A percentile compares a stretch with the other conserved stretches of the same genome.
phyloP scores from a whole-genome alignment of 2,888 invertebrate species.

The Ophioninae sp. region DNA sequence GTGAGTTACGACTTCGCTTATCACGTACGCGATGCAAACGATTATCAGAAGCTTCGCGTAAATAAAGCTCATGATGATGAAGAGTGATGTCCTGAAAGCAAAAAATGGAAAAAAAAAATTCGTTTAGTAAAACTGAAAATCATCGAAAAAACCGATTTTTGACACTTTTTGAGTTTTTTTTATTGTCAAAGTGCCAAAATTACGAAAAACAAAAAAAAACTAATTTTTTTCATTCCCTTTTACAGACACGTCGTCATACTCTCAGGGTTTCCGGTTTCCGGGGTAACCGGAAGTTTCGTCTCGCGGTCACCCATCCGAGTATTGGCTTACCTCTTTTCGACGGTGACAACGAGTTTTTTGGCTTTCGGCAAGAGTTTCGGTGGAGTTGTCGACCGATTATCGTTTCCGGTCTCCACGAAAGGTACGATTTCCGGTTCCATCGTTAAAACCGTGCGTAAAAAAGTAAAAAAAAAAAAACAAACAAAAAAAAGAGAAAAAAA shows the following conservation, averaged over 20 bases:
- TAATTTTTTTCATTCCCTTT: neutral
- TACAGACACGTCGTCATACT: neutral
- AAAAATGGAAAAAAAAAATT: no score
- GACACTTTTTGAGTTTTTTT: neutral
- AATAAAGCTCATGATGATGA: conserved; percentile 97
- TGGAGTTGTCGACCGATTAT: conserved; percentile 53
- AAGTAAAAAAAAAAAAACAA: neutral
- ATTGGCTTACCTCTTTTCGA: conserved; percentile 72
- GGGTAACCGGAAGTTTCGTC: neutral
- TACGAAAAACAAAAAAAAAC: neutral
- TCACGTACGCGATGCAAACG: conserved; percentile 95
- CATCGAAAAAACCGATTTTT: neutral
- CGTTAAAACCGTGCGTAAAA: conserved; percentile 3
- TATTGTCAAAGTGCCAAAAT: neutral
- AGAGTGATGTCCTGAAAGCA: conserved; percentile 92
- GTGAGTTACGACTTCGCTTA: conserved; percentile 96
- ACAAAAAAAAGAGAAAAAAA: neutral
- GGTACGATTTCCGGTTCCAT: conserved; percentile 78
- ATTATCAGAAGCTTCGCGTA: conserved; percentile 97
- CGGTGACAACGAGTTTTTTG: conserved; percentile 71
- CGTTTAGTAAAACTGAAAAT: neutral
- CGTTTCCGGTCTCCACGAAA: conserved; percentile 71
- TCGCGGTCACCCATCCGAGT: neutral
- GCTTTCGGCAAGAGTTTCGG: conserved; percentile 64
- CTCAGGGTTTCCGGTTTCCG: neutral